Evolutionary conservation across 2,888 invertebrate genomes (phyloP), one percentile per base, ranked within the genome.

Genomic region (Lepas anatifera): DNA sequence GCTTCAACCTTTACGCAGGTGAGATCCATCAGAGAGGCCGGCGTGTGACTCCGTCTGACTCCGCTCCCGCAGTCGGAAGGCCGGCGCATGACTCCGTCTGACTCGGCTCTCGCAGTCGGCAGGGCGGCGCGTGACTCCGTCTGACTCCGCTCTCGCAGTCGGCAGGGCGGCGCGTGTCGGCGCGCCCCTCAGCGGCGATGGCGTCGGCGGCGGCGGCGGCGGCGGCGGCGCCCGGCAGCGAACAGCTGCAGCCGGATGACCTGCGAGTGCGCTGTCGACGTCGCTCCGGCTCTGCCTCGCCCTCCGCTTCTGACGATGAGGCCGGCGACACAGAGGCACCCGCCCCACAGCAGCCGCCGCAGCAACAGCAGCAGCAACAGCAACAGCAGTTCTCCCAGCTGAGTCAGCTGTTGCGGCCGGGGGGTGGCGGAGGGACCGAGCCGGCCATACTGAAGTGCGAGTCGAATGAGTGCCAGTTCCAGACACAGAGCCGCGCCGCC

Each of bases 391-490:
- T 58, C 58, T 58, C 58, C 1, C 58, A 35, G 32, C 58, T 58
- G 32, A 58, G 58, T 10, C 35, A 32, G 58, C 58, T 58, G 35
- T 22, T 58, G 58, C 58, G 32, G 58, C 35, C 58, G 22, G 58
- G 18, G 1, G 22, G 32, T 27, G 16, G 10, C 50, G 2, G 52
- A 52, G 52, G 16, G 1, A 13, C 50, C 50, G 32, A 41, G 32
- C 22, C 35, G 58, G 22, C 32, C 58, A 16, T 22, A 4, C 35
- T 58, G 32, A 32, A 35, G 32, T 58, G 58, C 35, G 35, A 22
- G 32, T 8, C 11, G 22, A 89, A 89, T 76, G 86, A 89, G 74
- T 92, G 92, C 81, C 90, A 91, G 78, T 92, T 90, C 80, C 92
- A 91, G 81, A 89, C 90, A 16, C 83, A 86, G 77, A 90, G 87